Base-by-base conservation (phyloP, 2,888 invertebrate species). In the Rhaphigaster nebulosa region DNA sequence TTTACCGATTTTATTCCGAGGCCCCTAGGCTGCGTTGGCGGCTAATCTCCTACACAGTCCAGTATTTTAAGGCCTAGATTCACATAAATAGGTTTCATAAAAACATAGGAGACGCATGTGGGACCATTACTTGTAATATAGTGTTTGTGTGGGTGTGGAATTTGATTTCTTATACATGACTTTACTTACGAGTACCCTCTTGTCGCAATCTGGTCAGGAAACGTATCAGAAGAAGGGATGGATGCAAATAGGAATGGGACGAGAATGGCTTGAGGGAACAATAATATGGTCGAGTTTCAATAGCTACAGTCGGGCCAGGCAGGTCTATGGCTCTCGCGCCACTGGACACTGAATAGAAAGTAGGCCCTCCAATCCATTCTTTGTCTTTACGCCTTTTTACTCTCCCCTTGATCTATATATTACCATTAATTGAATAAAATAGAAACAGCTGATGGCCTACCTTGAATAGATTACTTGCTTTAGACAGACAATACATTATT, bases 301-400 rank as follows among this genome's bases (percentile, higher is more conserved):
- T 70, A 34, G 34, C 70, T 4, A 15, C 20, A 23, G 52, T 18
- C 2, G 52, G 56, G 56, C 8, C 6, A n/a, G 56, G 56, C 5
- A 8, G 20, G 70, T 34, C 18, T 20, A 34, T 70, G 70, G 34
- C 29, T 29, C 65, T 65, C 65, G 65, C 34, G 20, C 70, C 18
- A 34, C 34, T 34, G 70, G 70, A 34, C 70, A 70, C 70, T 70
- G 70, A 70, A 70, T 70, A 70, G 70, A 34, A 70, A 70, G 70
- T 70, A 70, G 70, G 0, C 20, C 34, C 18, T 70, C 34, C 34
- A 34, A 70, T 70, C 34, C 34, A 70, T 34, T 70, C 70, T 70
- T 70, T 70, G 70, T 70, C 29, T 70, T 34, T 29, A 34, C 70
- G 70, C 70, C 20, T 70, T 70, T 70, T 70, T 70, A 70, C 34